A percentile compares a stretch with the other conserved stretches of the same genome.
phyloP scores from a whole-genome alignment of 2,113 vertebrate genomes.

The Xiphophorus hellerii region DNA sequence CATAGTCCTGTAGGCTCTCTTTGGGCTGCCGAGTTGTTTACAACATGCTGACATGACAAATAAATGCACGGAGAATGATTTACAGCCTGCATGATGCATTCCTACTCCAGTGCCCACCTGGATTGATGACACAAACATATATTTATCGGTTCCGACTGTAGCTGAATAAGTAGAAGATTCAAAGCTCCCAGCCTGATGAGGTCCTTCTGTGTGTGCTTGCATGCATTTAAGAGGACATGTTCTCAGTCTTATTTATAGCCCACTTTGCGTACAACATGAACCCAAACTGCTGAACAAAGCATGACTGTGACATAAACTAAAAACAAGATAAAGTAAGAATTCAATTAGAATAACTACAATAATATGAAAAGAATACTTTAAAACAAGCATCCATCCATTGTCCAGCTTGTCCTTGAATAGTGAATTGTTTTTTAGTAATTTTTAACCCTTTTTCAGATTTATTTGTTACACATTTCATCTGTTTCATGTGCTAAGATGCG shows the following conservation, averaged over 20 bases:
- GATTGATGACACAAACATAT: constrained; percentile 1
- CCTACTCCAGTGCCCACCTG: background rate
- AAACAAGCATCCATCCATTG: too few species aligned
- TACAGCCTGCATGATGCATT: constrained; percentile 2
- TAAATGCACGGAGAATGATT: background rate
- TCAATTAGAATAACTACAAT: background rate
- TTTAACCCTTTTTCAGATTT: background rate
- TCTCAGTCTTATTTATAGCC: background rate
- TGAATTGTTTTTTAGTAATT: constrained; percentile 25
- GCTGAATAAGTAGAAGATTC: background rate
- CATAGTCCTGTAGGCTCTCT: background rate
- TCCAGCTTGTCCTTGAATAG: too few species aligned
- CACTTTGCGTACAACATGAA: background rate
- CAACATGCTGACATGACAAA: background rate
- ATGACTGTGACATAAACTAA: background rate
- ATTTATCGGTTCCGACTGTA: background rate
- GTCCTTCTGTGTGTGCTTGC: background rate
- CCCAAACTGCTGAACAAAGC: background rate
- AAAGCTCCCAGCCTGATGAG: background rate
- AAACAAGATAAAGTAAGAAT: background rate
- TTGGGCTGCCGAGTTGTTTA: background rate
- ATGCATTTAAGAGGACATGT: background rate
- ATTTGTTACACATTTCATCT: constrained; percentile 10
- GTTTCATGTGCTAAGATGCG: too few species aligned
- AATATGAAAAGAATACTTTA: too few species aligned